Conservation (phyloP, 2,797 vertebrate genomes). For the Remorina albescens region DNA sequence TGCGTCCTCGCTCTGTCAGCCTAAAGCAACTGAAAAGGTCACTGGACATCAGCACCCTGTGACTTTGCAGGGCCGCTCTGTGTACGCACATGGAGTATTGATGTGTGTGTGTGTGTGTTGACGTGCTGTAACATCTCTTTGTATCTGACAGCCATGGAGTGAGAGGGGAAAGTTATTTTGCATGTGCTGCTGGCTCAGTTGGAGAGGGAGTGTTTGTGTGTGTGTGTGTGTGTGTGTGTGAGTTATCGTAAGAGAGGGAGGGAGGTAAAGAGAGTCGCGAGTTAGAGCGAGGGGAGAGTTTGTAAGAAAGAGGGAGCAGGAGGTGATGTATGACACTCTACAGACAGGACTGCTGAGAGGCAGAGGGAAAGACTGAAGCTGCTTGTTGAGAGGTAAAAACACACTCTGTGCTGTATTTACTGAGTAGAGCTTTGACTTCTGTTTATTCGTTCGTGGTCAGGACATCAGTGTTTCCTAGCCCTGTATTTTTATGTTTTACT, state of each 20-base stretch:
- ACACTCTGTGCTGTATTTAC: constrained; percentile 42
- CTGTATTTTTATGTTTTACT: neutral
- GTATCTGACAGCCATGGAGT: constrained; percentile 44
- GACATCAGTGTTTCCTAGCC: constrained; percentile 17
- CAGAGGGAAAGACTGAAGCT: constrained; percentile 72
- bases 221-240: constrained; percentile 12
- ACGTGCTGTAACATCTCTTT: constrained; percentile 36
- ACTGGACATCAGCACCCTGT: constrained; percentile 49
- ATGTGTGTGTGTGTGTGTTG: constrained; percentile 34
- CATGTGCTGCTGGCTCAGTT: constrained; percentile 65
- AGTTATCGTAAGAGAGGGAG: constrained; percentile 48
- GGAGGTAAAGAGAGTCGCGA: constrained; percentile 53
- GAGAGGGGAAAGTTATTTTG: constrained; percentile 55
- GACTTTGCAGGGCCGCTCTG: constrained; percentile 40
- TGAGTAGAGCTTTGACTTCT: constrained; percentile 11
- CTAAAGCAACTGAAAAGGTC: constrained; percentile 53
- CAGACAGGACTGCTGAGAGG: constrained; percentile 70
- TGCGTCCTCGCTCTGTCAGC: constrained; percentile 36
- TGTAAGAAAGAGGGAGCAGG: constrained; percentile 43
- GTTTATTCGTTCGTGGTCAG: constrained; percentile 4
- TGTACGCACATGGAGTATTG: constrained; percentile 40
- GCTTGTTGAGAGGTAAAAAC: constrained; percentile 80
- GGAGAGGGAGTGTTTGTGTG: constrained; percentile 34
- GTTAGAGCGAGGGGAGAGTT: constrained; percentile 56
- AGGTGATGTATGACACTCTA: constrained; percentile 60